These are phyloP conservation scores for Neoascia interrupta DNA, from an alignment of 2,888 invertebrate species.

Conservation along the genomic window DNA sequence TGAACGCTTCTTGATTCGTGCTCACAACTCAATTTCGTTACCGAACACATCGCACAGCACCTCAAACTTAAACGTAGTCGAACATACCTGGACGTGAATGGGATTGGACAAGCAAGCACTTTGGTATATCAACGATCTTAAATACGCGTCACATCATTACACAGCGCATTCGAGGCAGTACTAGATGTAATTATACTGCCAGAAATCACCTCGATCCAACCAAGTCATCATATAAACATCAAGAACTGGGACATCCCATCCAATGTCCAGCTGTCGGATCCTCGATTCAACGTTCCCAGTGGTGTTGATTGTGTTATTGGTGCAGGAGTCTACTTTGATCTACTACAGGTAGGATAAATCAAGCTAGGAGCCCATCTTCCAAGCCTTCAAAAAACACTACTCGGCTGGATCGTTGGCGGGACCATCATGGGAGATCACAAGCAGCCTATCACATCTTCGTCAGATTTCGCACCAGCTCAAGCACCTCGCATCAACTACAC, in stretches of 20 bases:
- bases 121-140: constrained; percentile 12
- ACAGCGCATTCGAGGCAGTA: constrained; percentile 9
- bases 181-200: constrained; percentile 25
- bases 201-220: constrained; percentile 31
- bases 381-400: constrained; percentile 55
- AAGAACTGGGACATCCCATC: constrained; percentile 49
- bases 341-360: constrained; percentile 44
- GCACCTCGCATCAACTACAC: background rate
- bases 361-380: constrained; percentile 45
- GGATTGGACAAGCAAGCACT: constrained; percentile 19
- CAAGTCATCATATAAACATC: constrained; percentile 15
- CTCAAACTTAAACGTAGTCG: background rate
- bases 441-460: background rate
- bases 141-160: constrained; percentile 15
- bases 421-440: background rate
- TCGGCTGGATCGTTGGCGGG: constrained; percentile 67
- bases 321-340: constrained; percentile 51
- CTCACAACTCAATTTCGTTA: constrained; percentile 36
- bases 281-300: constrained; percentile 30
- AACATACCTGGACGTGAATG: background rate
- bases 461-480: background rate
- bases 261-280: constrained; percentile 52
- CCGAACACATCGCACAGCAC: background rate
- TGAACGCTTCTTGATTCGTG: background rate
- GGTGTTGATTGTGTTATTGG: constrained; percentile 46